Evolutionary conservation across 2,888 invertebrate species (phyloP).

Genomic region (Lycia hirtaria): DNA sequence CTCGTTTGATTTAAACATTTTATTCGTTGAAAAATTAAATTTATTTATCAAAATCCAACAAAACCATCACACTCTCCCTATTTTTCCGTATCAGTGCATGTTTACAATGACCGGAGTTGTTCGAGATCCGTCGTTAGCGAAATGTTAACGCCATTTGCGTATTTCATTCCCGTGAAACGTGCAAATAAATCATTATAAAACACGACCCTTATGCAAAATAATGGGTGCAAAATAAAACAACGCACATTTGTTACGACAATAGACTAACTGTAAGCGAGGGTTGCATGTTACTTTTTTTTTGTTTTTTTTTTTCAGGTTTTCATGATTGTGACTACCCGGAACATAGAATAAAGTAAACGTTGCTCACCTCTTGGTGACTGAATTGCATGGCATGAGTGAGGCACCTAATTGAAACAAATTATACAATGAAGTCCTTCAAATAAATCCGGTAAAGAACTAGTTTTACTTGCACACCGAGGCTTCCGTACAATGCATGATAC

Average conservation of each 20-base stretch:
- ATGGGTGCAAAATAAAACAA: slow-evolving; percentile 53
- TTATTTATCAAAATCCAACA: slow-evolving; percentile 5
- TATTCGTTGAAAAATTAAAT: slow-evolving; percentile 1
- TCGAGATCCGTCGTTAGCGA: slow-evolving; percentile 42
- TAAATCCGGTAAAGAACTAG: not conserved
- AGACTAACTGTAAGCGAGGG: slow-evolving; percentile 35
- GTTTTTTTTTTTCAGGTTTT: not conserved
- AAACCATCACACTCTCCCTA: slow-evolving; percentile 18
- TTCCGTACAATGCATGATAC: too few species aligned
- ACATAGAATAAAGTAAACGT: too few species aligned
- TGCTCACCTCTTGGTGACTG: too few species aligned
- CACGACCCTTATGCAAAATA: slow-evolving; percentile 48
- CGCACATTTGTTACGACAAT: slow-evolving; percentile 53
- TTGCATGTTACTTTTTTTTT: not conserved
- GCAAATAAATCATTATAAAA: slow-evolving; percentile 51
- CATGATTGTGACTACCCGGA: too few species aligned
- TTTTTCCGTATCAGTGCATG: slow-evolving; percentile 35
- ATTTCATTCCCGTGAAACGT: slow-evolving; percentile 49
- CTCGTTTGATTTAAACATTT: not conserved
- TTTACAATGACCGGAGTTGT: slow-evolving; percentile 43
- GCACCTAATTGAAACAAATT: not conserved
- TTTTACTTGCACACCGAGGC: too few species aligned
- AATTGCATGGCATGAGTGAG: too few species aligned
- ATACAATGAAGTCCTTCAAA: not conserved
- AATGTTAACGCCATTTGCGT: slow-evolving; percentile 48